Base-by-base conservation (phyloP, 2,113 vertebrate species). In the Nothocercus julius region DNA sequence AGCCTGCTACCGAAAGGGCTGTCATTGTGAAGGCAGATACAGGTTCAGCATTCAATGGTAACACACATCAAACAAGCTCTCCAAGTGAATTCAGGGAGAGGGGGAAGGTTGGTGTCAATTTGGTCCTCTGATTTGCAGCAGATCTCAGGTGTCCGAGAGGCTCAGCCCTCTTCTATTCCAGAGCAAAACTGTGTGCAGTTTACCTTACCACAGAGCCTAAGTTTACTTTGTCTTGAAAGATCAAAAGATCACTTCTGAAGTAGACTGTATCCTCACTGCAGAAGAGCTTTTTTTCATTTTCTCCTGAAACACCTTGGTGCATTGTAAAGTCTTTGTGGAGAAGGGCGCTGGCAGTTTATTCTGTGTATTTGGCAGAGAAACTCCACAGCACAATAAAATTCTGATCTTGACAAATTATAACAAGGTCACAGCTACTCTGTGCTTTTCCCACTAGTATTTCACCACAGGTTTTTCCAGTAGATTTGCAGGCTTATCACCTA, bases 401-500 rank as follows among this genome's bases (percentile, higher is more conserved):
- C 62, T 91, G 76, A 83, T 80, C 93, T 83, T 90, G 82, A 75
- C 51, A 32, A 73, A 18, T 59, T 91, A 12, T 3, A 76, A 56
- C 19, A 56, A 83, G 36, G 59, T 75, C 63, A 94, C 80, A 95
- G 13, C 42, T 83, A 47, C 58, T 68, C 72, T 25, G 7, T 51
- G 77, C 49, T 56, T 85, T 83, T 81, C 77, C 77, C 73, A 91
- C 66, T 82, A 22, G 66, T 66, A 69, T 54, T 81, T 89, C 61
- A 95, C 64, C 38, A 82, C 88, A 79, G 67, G 83, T 87, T 96
- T 94, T 96, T 94, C 92, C 82, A 83, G 91, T 24, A 78, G 66
- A 76, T 58, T 80, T 72, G 28, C 17, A 91, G 73, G 69, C 64
- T 62, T 64, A 91, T 75, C 67, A 81, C 34, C 38, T 40, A 34